Evolutionary conservation across 2,888 invertebrate genomes (phyloP), one percentile per base, ranked within the genome.

Genomic region (Acanthococcus lagerstroemiae): DNA sequence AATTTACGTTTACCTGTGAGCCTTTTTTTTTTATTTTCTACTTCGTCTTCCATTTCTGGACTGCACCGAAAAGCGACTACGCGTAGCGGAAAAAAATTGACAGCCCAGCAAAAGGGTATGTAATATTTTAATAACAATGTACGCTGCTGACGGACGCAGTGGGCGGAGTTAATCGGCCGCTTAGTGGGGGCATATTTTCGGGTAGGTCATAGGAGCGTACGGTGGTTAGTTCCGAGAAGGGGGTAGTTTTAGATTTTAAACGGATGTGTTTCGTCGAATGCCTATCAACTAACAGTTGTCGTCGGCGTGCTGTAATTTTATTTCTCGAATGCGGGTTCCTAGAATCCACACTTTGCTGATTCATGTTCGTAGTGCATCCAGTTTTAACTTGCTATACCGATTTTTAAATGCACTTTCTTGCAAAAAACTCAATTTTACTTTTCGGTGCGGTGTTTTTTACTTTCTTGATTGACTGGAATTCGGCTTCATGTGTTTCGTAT

Each of bases 121-220:
- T n/a, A n/a, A n/a, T n/a, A n/a, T n/a, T n/a, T n/a, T n/a, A n/a
- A n/a, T n/a, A n/a, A n/a, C n/a, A n/a, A n/a, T n/a, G n/a, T n/a
- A n/a, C n/a, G n/a, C n/a, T n/a, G n/a, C n/a, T n/a, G n/a, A n/a
- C n/a, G n/a, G n/a, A n/a, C n/a, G n/a, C n/a, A n/a, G 48, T 60
- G 60, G 60, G 60, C 24, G 60, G 60, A 60, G 60, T 26, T 48
- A 60, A 12, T 21, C n/a, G 46, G 26, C 48, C 27, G 46, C 21
- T 25, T 46, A 48, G 60, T 21, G 57, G 55, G 60, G 50, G 60
- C 46, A 60, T 45, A 60, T 60, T 60, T 60, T 60, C 60, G 60
- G 60, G 60, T 60, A 60, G 60, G 60, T 60, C 60, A 60, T 46
- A 60, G 60, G 37, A 60, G 46, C 21, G 15, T 60, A 48, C 60